Base-by-base conservation (phyloP, 2,888 invertebrate species). In the Euspilapteryx auroguttella region DNA sequence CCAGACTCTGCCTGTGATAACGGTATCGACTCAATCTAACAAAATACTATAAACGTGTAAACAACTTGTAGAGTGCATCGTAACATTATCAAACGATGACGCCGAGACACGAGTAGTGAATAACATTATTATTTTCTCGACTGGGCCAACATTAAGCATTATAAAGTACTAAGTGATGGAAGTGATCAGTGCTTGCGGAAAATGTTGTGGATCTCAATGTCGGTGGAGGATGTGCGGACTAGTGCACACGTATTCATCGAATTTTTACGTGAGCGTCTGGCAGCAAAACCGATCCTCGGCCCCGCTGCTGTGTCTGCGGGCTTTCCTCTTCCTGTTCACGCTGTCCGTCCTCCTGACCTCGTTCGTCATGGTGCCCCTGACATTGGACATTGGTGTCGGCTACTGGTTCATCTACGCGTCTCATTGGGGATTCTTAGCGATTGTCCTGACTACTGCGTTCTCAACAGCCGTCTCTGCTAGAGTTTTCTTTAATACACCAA, bases 321-420 rank as follows among this genome's bases (percentile, higher is more conserved):
- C 39, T 36, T 44, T 53, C 47, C 53, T 62, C 38, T 56, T 59
- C 50, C 50, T 62, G 33, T 47, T 41, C 30, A 46, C 59, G 29
- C 37, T 47, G 37, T 44, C 50, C 38, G 51, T 58, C 38, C 45
- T 57, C 23, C 28, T 54, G 30, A 34, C 51, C 10, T 52, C 55
- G 32, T 33, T 50, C 34, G 29, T 42, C 37, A 25, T 36, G 27
- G 33, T 47, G 40, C 42, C 53, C 39, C 38, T 52, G 48, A 46
- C 49, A 41, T 41, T 45, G 41, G 38, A 38, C 32, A 34, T 33
- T 32, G 37, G 41, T 34, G 39, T 53, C 35, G 50, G 51, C 34
- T 66, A 62, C 40, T 75, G 75, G 66, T 58, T 62, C 44, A 62
- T 77, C 40, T 77, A 71, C 47, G 45, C 75, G 30, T 63, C 71